phyloP scores from a whole-genome alignment of 2,888 invertebrate species.

The Cosmia pyralina region DNA sequence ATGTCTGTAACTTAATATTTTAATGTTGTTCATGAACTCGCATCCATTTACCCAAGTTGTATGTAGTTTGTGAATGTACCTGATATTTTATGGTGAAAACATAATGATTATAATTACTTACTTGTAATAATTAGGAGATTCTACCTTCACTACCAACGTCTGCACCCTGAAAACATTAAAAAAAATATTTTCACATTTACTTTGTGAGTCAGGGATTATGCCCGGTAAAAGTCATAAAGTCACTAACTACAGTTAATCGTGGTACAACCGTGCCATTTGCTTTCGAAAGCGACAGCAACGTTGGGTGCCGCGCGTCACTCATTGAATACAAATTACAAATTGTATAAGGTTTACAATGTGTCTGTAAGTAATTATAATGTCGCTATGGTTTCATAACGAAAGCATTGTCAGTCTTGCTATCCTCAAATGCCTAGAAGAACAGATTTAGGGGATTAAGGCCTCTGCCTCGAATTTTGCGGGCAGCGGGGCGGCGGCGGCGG shows the following conservation, averaged over 20 bases:
- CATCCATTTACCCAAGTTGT: neutral
- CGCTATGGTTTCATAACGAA: neutral
- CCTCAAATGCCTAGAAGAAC: neutral
- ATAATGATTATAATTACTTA: too few relatives aligned
- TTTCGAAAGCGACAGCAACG: constrained; percentile 77
- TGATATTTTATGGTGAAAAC: too few relatives aligned
- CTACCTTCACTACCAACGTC: too few relatives aligned
- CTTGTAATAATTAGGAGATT: too few relatives aligned
- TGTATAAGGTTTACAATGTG: constrained; percentile 13
- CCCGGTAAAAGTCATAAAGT: too few relatives aligned
- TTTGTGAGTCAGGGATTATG: too few relatives aligned
- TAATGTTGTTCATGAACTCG: neutral
- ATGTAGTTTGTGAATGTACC: neutral
- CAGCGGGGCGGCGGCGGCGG: too few relatives aligned
- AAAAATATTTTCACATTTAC: too few relatives aligned
- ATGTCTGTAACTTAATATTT: neutral
- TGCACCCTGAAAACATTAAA: too few relatives aligned
- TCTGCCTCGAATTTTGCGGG: too few relatives aligned
- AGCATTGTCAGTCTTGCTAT: neutral
- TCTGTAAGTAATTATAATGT: neutral
- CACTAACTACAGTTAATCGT: constrained; percentile 44
- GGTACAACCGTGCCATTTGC: constrained; percentile 60
- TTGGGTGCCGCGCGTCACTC: constrained; percentile 63
- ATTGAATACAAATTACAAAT: constrained; percentile 64
- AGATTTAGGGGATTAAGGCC: too few relatives aligned